A percentile compares a stretch with the other conserved stretches of the same genome.
Evolutionary conservation across 1,140 invertebrate genomes (phyloP).

Genomic region (Aphaenogaster rudis): DNA sequence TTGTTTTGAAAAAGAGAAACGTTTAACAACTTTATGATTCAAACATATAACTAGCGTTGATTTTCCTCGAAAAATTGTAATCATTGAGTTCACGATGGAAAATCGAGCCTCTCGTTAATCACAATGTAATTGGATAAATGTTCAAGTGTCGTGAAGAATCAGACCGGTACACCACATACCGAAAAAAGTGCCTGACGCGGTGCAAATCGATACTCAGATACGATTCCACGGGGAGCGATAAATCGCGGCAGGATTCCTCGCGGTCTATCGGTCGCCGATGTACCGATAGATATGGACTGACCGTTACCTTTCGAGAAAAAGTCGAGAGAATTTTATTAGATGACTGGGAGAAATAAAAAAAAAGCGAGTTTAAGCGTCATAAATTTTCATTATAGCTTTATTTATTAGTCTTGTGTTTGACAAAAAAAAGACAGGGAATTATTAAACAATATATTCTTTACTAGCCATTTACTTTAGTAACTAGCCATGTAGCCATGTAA

Average conservation of each 20-base stretch:
- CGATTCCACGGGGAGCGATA: constrained; percentile 66
- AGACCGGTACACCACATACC: neutral
- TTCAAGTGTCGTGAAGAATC: constrained; percentile 28
- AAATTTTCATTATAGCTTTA: neutral
- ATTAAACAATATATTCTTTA: neutral
- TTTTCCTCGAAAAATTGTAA: neutral
- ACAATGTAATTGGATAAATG: constrained; percentile 38
- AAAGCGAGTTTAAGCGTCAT: neutral
- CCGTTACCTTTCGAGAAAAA: constrained; percentile 41
- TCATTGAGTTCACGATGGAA: neutral
- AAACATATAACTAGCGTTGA: neutral
- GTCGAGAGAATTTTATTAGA: constrained; percentile 58
- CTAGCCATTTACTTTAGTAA: neutral
- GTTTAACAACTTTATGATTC: neutral
- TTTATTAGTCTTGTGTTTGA: neutral
- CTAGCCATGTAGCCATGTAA: neutral
- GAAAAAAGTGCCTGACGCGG: constrained; percentile 48
- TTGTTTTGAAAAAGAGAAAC: neutral
- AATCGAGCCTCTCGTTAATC: constrained; percentile 7
- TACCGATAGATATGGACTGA: constrained; percentile 42
- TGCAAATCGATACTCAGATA: constrained; percentile 54
- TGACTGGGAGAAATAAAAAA: constrained; percentile 1
- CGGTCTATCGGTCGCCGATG: constrained; percentile 23
- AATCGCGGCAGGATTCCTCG: constrained; percentile 59
- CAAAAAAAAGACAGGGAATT: neutral